These are phyloP conservation scores for Scaptomyza tumidula DNA, from an alignment of 2,888 invertebrate genomes.

Conservation along the genomic window DNA sequence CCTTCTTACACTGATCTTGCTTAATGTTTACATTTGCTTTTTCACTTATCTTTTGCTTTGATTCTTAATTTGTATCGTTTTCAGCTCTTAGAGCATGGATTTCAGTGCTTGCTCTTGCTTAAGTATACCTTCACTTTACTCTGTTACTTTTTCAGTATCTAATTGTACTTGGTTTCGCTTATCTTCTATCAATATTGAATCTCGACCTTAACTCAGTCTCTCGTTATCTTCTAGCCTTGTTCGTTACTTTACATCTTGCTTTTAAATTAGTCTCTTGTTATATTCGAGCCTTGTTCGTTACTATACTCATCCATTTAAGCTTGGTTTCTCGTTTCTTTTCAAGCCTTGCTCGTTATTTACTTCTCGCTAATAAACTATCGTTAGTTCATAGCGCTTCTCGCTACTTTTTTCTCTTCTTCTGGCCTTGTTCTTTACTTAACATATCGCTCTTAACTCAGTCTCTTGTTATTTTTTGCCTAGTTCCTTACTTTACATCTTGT, in stretches of 20 bases:
- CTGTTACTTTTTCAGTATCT: not conserved
- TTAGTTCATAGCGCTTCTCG: not conserved
- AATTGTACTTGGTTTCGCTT: not conserved
- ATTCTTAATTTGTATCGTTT: not conserved
- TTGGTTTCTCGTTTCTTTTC: too few relatives aligned
- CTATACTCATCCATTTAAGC: not conserved
- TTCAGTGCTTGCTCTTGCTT: not conserved
- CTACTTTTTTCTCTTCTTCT: too few relatives aligned
- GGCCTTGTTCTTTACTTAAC: too few relatives aligned
- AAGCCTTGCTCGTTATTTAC: not conserved
- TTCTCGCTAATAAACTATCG: not conserved
- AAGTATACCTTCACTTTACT: not conserved
- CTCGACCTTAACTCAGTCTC: not conserved
- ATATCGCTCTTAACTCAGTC: too few relatives aligned
- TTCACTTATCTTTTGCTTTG: not conserved
- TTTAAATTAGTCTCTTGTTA: too few relatives aligned
- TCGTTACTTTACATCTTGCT: too few relatives aligned
- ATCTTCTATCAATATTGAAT: not conserved
- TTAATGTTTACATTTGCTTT: not conserved
- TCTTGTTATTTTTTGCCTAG: too few relatives aligned
- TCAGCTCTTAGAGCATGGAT: not conserved
- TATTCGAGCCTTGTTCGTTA: not conserved
- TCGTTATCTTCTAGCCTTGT: not conserved
- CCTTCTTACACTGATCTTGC: not conserved
- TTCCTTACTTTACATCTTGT: too few relatives aligned